Percentiles rank a stretch among this genome's conserved stretches.
Evolutionary conservation across 2,888 invertebrate genomes (phyloP).

Genomic region (Aphidius colemani): DNA sequence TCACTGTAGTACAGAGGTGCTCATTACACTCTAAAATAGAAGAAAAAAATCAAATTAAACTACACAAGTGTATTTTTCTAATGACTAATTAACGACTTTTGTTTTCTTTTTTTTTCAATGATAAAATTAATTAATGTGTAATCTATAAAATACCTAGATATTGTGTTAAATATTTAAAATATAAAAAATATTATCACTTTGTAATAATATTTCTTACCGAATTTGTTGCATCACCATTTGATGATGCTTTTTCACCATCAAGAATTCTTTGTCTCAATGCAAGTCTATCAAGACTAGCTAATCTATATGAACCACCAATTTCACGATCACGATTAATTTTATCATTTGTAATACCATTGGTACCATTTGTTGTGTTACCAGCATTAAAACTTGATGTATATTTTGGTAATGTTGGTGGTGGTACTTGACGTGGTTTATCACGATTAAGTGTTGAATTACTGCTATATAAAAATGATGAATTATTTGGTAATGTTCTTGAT

Average conservation of each 20-base stretch:
- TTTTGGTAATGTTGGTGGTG: conserved; percentile 79
- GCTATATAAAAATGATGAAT: conserved; percentile 55
- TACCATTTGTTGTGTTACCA: conserved; percentile 63
- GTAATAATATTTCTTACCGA: conserved; percentile 49
- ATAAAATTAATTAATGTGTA: too few species aligned
- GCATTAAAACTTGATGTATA: conserved; percentile 80
- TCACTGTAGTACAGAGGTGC: too few species aligned
- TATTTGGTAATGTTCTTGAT: conserved; percentile 45
- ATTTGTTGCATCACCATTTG: conserved; percentile 53
- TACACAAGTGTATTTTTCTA: too few species aligned
- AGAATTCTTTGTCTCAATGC: conserved; percentile 82
- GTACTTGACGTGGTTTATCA: conserved; percentile 66
- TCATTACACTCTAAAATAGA: too few species aligned
- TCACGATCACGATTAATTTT: conserved; percentile 71
- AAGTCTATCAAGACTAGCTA: conserved; percentile 81
- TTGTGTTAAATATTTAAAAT: too few species aligned
- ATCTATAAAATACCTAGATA: too few species aligned
- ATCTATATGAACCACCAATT: conserved; percentile 75
- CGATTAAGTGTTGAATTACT: conserved; percentile 52
- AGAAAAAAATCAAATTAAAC: too few species aligned
- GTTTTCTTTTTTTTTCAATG: too few species aligned
- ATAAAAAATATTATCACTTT: too few species aligned
- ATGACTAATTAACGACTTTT: too few species aligned
- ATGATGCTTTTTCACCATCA: conserved; percentile 67
- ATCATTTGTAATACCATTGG: conserved; percentile 61